Base-by-base conservation (phyloP, 1,140 invertebrate species). In the Pseudomyrmex concolor region DNA sequence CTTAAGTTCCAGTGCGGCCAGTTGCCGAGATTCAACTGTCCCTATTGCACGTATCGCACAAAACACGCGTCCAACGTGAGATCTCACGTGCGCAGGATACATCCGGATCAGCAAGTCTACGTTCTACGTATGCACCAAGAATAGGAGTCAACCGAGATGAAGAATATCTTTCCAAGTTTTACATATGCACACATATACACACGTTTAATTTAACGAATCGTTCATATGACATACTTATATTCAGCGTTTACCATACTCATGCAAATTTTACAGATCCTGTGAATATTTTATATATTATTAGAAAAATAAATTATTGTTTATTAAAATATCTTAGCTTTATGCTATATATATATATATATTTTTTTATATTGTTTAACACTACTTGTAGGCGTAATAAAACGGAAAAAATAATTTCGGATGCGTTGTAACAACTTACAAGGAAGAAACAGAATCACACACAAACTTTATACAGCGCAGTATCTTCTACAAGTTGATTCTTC, bases 21-120 rank as follows among this genome's bases (percentile, higher is more conserved):
- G 55, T 93, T 95, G 82, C 95, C 95, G 3, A 91, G 94, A 66
- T 95, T 95, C 85, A 93, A 94, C 70, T 95, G 95, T 85, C 94
- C 93, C 0, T 89, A 93, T 66, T 95, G 95, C 72, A 67, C 89
- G 4, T 93, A 94, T 57, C 90, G 90, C 10, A 93, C 94, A 34
- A 93, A 93, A 67, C 92, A 95, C 54, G 91, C 91, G 22, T 93
- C 91, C 0, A 94, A 94, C 50, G 87, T 94, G 9, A 91, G 92
- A 22, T 89, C 90, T 0, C 94, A 94, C 64, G 88, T 94, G 51
- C 85, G 90, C 15, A 89, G 82, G 25, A 90, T 86, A 66, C 89
- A 90, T 19, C 89, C 83, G 0, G 60, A 73, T 0, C 70, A 87
- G 25, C 45, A 12, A 7, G 80, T 90, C 8, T 90, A 78, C 60